Percentiles rank a stretch among this genome's conserved stretches.
These are phyloP conservation scores for Neoseiulus cucumeris DNA, from an alignment of 1,140 invertebrate genomes.

Conservation along the genomic window DNA sequence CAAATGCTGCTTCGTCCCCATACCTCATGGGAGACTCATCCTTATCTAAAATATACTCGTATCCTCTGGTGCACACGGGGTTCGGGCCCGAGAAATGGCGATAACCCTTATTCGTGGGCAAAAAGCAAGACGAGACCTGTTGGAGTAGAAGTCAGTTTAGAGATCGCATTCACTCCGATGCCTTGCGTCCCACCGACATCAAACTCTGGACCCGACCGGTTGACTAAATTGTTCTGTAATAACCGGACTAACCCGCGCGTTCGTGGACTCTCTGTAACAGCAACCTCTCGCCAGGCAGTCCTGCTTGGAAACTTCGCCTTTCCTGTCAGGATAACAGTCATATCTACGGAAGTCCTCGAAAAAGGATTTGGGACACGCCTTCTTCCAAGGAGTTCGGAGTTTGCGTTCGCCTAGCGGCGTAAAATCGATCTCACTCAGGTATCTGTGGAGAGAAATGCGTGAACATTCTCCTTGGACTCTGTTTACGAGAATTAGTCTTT, in stretches of 20 bases:
- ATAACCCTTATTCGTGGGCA: not conserved
- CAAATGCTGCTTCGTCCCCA: conserved; percentile 16
- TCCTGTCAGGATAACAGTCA: not conserved
- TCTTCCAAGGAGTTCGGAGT: not conserved
- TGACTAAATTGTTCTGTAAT: not conserved
- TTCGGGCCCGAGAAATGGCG: not conserved
- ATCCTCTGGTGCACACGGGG: not conserved
- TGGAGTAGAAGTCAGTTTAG: too few relatives aligned
- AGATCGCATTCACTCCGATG: not conserved
- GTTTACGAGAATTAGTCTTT: too few relatives aligned
- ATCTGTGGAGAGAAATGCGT: not conserved
- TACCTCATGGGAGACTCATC: conserved; percentile 15
- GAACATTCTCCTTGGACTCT: too few relatives aligned
- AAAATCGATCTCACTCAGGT: conserved; percentile 3
- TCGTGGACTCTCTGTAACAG: not conserved
- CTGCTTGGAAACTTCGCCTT: not conserved
- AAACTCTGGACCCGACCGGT: not conserved
- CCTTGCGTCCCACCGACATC: too few relatives aligned
- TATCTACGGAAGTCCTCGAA: not conserved
- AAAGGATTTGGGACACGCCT: not conserved
- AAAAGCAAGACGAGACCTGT: not conserved
- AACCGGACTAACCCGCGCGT: not conserved
- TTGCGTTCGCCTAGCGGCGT: not conserved
- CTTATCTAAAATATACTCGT: not conserved
- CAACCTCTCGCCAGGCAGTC: not conserved